Conservation (phyloP, 1,140 invertebrate genomes). For the Galendromus occidentalis region DNA sequence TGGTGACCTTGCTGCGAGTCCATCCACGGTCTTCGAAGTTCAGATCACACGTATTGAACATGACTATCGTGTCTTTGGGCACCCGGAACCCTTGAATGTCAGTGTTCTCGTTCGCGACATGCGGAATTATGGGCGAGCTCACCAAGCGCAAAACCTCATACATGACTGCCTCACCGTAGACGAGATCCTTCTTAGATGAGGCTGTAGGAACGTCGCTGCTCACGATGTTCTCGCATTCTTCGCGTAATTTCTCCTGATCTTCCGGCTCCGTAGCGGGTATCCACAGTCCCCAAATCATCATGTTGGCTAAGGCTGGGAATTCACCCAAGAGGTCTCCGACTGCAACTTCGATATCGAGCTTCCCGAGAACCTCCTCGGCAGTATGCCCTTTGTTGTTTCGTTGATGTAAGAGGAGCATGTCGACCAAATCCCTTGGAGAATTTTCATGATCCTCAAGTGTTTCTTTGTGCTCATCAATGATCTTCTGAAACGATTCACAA, state of each 20-base stretch:
- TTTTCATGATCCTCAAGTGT: background rate
- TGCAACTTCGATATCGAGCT: conserved; percentile 24
- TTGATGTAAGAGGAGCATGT: conserved; percentile 19
- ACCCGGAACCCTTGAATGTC: conserved; percentile 49
- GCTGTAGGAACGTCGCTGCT: conserved; percentile 27
- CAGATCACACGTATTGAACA: conserved; percentile 67
- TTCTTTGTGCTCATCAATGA: background rate
- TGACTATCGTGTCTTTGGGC: conserved; percentile 55
- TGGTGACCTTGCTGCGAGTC: background rate
- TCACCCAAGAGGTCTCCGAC: conserved; percentile 45
- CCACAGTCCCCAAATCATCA: conserved; percentile 45
- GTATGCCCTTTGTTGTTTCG: background rate
- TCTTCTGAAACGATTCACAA: background rate
- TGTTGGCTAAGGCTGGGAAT: conserved; percentile 61
- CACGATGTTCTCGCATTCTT: conserved; percentile 39
- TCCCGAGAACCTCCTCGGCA: conserved; percentile 20
- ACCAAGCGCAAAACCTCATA: conserved; percentile 53
- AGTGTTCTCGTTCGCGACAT: conserved; percentile 56
- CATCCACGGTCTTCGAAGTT: conserved; percentile 31
- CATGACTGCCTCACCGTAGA: conserved; percentile 61
- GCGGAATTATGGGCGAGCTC: conserved; percentile 71
- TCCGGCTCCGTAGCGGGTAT: conserved; percentile 38
- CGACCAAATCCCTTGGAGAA: conserved; percentile 18
- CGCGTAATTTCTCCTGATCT: conserved; percentile 31
- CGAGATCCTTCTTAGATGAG: conserved; percentile 43